These are phyloP conservation scores for Ochlodes sylvanus DNA, from an alignment of 2,888 invertebrate species.

Conservation along the genomic window DNA sequence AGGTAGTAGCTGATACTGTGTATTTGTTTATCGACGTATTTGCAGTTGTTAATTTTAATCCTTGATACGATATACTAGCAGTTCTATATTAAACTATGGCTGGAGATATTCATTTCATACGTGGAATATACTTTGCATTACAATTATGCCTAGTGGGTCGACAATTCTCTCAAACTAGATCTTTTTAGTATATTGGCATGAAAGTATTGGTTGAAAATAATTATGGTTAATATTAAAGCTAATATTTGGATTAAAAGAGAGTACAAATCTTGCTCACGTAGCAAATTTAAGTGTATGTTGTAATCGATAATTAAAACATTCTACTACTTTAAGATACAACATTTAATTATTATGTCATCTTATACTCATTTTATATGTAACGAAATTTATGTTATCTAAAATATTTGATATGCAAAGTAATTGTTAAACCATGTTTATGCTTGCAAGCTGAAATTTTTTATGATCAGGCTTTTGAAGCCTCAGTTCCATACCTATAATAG, in stretches of 20 bases:
- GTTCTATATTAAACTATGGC: slow-evolving; percentile 6
- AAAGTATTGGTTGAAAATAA: slow-evolving; percentile 57
- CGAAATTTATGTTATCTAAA: slow-evolving; percentile 62
- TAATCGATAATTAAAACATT: slow-evolving; percentile 59
- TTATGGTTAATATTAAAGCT: slow-evolving; percentile 55
- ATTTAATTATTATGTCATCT: slow-evolving; percentile 54
- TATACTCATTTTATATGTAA: slow-evolving; percentile 73
- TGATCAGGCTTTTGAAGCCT: slow-evolving; percentile 60
- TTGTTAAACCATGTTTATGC: slow-evolving; percentile 53
- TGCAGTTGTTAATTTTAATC: slow-evolving; percentile 32
- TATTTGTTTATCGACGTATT: slow-evolving; percentile 25
- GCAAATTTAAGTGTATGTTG: slow-evolving; percentile 70
- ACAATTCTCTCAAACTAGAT: slow-evolving; percentile 66
- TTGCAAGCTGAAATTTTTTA: slow-evolving; percentile 57
- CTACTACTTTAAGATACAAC: slow-evolving; percentile 46
- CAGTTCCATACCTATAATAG: slow-evolving; percentile 71
- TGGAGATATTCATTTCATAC: slow-evolving; percentile 13
- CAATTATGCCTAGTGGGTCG: slow-evolving; percentile 61
- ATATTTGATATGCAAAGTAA: slow-evolving; percentile 59
- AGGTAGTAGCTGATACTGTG: slow-evolving; percentile 33
- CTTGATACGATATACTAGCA: slow-evolving; percentile 4
- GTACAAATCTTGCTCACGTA: slow-evolving; percentile 83
- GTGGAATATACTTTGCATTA: slow-evolving; percentile 10
- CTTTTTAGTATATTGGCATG: slow-evolving; percentile 61
- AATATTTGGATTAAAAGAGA: slow-evolving; percentile 57